phyloP scores from a whole-genome alignment of 1,140 invertebrate genomes.

The Adelges cooleyi region DNA sequence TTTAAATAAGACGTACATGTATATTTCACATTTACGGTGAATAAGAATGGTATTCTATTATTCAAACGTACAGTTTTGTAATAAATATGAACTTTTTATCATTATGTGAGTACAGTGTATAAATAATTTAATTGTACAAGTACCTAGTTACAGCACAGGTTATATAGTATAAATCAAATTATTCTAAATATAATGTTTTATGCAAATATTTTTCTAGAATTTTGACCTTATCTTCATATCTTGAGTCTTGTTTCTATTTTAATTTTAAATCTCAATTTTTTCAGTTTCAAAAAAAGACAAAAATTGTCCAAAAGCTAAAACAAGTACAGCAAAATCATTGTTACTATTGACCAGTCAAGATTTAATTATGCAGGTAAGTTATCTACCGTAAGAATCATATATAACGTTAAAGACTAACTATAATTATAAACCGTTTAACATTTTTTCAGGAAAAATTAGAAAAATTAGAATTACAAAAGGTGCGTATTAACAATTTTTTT shows the following conservation, averaged over 20 bases:
- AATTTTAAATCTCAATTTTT: too few species aligned
- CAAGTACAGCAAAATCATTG: not conserved
- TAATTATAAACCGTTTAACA: not conserved
- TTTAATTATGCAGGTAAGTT: constrained; percentile 4
- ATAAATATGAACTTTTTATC: constrained; percentile 11
- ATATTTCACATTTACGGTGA: too few species aligned
- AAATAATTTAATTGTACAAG: not conserved
- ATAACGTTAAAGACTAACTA: too few species aligned
- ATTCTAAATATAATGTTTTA: too few species aligned
- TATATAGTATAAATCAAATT: too few species aligned
- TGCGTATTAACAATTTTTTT: not conserved
- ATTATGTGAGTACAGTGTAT: not conserved
- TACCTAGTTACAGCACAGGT: too few species aligned
- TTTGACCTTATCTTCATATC: too few species aligned
- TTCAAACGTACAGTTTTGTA: not conserved
- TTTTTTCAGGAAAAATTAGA: constrained; percentile 17
- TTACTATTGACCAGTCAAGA: constrained; percentile 14
- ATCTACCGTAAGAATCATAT: not conserved
- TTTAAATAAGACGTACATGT: too few species aligned
- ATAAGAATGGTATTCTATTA: too few species aligned
- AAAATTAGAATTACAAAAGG: constrained; percentile 24
- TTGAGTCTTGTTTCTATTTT: too few species aligned
- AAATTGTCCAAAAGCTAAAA: not conserved
- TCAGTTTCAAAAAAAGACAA: constrained; percentile 18
- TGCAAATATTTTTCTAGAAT: too few species aligned